Evolutionary conservation across 2,888 invertebrate genomes (phyloP), one percentile per base, ranked within the genome.

Genomic region (Gasteruption jaculator): DNA sequence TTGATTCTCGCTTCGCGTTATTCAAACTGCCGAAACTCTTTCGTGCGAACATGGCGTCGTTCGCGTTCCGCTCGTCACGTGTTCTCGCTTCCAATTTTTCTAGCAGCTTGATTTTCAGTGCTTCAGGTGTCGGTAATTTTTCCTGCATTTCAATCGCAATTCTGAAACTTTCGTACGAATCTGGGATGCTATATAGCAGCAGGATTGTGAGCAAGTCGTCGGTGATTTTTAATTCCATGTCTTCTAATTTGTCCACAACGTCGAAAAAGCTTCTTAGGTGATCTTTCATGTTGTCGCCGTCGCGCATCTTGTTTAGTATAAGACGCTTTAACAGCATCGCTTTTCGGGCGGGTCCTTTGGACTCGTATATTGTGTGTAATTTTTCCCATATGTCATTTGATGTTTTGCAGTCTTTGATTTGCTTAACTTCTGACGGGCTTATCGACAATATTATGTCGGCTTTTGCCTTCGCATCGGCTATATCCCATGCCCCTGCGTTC

Each of bases 281-380:
- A 19, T 48, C 46, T 16, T 40, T 14, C 19, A 43, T 25, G 16
- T 48, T 43, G 5, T 35, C 46, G 10, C 30, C 29, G 16, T 42
- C 41, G 3, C 20, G 20, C 43, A 52, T 52, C 31, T 42, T 45
- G 1, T 39, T 30, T 18, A 43, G 19, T 5, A 41, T 46, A 6
- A 52, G 36, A 11, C 26, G 33, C 30, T 51, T 51, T 34, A 51
- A 31, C 12, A 50, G 31, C 21, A 32, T 43, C 8, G 48, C 49
- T 32, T 38, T 50, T 32, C 34, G 40, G 1, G 49, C 49, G 19
- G 42, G 48, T 5, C 48, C 48, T 31, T 41, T 32, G 5, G 43
- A 46, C 27, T 44, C 37, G 33, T 46, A 45, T 10, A 42, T 40
- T 18, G 29, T 14, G 7, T 41, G 12, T 7, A 42, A 31, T 25